phyloP scores from a whole-genome alignment of 2,888 invertebrate species.

The Melanostoma scalare region DNA sequence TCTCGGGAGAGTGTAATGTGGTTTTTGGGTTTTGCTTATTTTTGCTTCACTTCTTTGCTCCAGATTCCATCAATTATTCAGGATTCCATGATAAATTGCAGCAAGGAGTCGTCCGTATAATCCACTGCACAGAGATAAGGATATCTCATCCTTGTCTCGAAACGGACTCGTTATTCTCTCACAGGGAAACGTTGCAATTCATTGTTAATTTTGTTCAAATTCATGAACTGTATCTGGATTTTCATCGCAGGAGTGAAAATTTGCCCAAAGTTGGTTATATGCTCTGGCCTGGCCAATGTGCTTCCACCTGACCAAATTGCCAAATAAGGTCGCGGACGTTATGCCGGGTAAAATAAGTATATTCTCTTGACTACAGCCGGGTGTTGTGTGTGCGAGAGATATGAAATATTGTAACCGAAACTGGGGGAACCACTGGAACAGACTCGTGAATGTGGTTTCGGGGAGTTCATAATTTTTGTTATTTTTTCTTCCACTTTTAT shows the following conservation, averaged over 20 bases:
- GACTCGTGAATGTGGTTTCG: slow-evolving; percentile 22
- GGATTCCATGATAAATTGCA: slow-evolving; percentile 67
- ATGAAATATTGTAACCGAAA: slow-evolving; percentile 65
- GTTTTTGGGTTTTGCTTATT: slow-evolving; percentile 24
- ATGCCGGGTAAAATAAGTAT: slow-evolving; percentile 33
- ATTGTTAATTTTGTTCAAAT: slow-evolving; percentile 43
- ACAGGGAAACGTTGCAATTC: slow-evolving; percentile 43
- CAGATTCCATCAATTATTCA: slow-evolving; percentile 72
- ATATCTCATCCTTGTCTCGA: slow-evolving; percentile 33
- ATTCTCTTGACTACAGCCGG: background rate
- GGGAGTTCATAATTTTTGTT: slow-evolving; percentile 6
- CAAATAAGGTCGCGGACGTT: slow-evolving; percentile 39
- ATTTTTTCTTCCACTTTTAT: background rate
- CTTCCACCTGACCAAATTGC: slow-evolving; percentile 52
- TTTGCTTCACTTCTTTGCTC: slow-evolving; percentile 8
- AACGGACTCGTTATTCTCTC: background rate
- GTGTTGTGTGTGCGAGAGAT: slow-evolving; percentile 44
- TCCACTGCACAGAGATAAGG: slow-evolving; percentile 65
- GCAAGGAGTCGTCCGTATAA: slow-evolving; percentile 49
- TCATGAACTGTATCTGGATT: slow-evolving; percentile 39
- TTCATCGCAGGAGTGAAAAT: slow-evolving; percentile 14
- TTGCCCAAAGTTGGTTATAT: slow-evolving; percentile 28
- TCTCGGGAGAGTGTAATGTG: slow-evolving; percentile 32
- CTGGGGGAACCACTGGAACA: slow-evolving; percentile 5
- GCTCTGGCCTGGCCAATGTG: slow-evolving; percentile 27